A percentile compares a stretch with the other conserved stretches of the same genome.
phyloP scores from a whole-genome alignment of 2,888 invertebrate species.

The Cheiracanthium punctorium region DNA sequence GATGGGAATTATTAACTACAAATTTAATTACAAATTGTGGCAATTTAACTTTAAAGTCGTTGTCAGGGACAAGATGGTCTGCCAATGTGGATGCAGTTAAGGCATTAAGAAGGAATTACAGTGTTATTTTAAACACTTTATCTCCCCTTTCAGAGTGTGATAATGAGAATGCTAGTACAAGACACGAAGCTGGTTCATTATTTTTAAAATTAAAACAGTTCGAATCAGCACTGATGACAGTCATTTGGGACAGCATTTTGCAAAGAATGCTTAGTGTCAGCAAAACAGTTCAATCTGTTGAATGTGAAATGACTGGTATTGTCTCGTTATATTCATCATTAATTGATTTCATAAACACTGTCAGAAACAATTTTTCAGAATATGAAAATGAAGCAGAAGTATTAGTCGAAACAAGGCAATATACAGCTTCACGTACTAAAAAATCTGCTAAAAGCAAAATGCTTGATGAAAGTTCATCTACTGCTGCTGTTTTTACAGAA shows the following conservation, averaged over 20 bases:
- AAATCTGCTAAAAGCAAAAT: background rate
- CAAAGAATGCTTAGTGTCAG: background rate
- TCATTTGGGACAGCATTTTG: background rate
- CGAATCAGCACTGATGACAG: background rate
- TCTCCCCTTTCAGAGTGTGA: background rate
- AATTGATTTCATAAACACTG: background rate
- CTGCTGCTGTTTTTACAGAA: background rate
- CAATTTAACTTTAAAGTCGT: background rate
- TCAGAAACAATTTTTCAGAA: background rate
- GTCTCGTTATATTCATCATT: background rate
- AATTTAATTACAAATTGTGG: background rate
- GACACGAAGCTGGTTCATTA: background rate
- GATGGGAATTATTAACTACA: background rate
- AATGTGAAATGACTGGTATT: background rate
- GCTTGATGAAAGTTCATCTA: background rate
- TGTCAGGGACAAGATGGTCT: constrained; percentile 5
- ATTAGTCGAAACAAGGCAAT: background rate
- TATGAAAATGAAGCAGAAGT: background rate
- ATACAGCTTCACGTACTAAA: background rate
- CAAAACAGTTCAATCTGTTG: background rate
- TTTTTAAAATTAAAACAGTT: background rate
- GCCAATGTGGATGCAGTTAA: background rate
- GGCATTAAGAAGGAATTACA: background rate
- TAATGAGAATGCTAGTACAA: background rate
- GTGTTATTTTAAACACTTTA: background rate